These are phyloP conservation scores for Copidosoma aretas DNA, from an alignment of 2,888 invertebrate genomes.

Conservation along the genomic window DNA sequence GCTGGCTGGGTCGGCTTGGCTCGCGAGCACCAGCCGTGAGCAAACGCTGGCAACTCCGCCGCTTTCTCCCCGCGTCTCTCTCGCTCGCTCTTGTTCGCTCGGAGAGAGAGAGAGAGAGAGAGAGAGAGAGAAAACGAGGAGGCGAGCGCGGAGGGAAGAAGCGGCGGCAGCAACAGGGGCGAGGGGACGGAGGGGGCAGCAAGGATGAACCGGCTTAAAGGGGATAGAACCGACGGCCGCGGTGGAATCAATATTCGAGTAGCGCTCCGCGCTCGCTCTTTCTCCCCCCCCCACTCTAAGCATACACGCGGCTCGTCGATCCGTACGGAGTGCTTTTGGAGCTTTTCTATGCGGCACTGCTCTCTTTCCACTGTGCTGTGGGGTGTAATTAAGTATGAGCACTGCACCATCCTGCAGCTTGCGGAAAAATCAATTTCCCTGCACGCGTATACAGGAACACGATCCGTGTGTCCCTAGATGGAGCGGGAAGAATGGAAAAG, in stretches of 20 bases:
- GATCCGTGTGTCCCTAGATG: no score
- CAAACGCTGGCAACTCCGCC: conserved; percentile 20
- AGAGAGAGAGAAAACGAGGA: conserved; percentile 35
- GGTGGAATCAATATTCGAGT: conserved; percentile 59
- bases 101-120: conserved; percentile 39
- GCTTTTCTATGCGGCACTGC: no score
- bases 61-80: conserved; percentile 14
- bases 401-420: no score
- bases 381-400: no score
- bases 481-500: no score
- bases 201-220: conserved; percentile 62
- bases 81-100: conserved; percentile 24
- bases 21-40: neutral
- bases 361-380: no score
- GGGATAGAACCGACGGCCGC: conserved; percentile 58
- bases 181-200: conserved; percentile 38
- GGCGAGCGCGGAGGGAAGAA: conserved; percentile 40
- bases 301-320: no score
- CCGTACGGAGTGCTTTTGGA: no score
- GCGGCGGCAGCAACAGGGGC: conserved; percentile 29
- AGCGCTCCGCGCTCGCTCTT: neutral
- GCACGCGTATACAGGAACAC: no score
- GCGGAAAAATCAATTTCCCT: no score
- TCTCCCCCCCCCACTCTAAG: neutral
- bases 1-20: neutral